phyloP scores from a whole-genome alignment of 1,140 invertebrate species.

The Cotesia glomerata region DNA sequence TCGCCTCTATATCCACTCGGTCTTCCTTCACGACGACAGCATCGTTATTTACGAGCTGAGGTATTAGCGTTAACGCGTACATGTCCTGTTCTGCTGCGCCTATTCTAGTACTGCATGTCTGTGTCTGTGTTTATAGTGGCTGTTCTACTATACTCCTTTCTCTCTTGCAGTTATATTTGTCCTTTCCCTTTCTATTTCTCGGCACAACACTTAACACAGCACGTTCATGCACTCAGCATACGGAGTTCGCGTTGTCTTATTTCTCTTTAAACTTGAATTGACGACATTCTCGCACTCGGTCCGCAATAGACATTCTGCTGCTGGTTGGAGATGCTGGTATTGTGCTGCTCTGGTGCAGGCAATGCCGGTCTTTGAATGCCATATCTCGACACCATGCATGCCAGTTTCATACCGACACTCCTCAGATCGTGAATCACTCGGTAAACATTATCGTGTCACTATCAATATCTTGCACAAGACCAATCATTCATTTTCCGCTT shows the following conservation, averaged over 20 bases:
- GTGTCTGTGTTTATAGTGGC: neutral
- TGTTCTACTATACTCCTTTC: neutral
- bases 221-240: neutral
- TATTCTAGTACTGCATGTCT: too few relatives aligned
- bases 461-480: slow-evolving; percentile 12
- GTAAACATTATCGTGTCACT: slow-evolving; percentile 18
- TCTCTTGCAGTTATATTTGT: neutral
- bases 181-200: too few relatives aligned
- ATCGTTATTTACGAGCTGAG: slow-evolving; percentile 45
- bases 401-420: slow-evolving; percentile 12
- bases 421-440: slow-evolving; percentile 13
- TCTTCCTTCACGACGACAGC: slow-evolving; percentile 38
- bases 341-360: too few relatives aligned
- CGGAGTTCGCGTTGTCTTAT: neutral
- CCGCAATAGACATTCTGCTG: neutral
- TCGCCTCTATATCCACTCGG: neutral
- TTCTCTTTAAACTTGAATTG: neutral
- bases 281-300: neutral
- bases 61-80: slow-evolving; percentile 40
- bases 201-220: too few relatives aligned
- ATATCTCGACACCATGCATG: neutral
- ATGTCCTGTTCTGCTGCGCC: slow-evolving; percentile 19
- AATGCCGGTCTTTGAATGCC: too few relatives aligned
- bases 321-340: neutral
- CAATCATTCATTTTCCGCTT: neutral